These are phyloP conservation scores for Gobio occitaniae DNA, from an alignment of 2,797 vertebrate species.

Conservation along the genomic window DNA sequence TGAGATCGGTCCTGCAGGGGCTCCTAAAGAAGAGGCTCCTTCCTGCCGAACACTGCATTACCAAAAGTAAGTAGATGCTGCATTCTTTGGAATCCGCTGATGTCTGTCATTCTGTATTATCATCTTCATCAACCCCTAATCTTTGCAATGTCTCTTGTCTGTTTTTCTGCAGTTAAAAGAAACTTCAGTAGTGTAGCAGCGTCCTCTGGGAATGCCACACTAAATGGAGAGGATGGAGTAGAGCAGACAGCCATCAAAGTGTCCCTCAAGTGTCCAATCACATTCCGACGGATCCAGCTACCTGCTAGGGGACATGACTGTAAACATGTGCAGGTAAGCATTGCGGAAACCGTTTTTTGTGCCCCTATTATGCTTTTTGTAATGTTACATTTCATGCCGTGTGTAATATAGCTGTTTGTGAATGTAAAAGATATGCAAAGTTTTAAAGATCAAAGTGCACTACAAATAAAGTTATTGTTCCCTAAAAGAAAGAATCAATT, in stretches of 20 bases:
- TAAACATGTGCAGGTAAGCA: conserved; percentile 94
- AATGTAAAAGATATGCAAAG: too few species aligned
- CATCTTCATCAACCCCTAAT: conserved; percentile 36
- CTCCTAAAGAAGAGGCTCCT: conserved; percentile 97
- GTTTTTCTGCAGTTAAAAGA: conserved; percentile 86
- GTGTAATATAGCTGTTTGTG: too few species aligned
- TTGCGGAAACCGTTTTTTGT: neutral
- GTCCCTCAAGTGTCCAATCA: conserved; percentile 97
- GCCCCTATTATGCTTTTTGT: too few species aligned
- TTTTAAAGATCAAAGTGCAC: too few species aligned
- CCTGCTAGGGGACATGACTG: conserved; percentile 96
- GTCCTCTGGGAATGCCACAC: conserved; percentile 90
- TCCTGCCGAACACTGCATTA: conserved; percentile 97
- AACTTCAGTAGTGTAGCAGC: conserved; percentile 98
- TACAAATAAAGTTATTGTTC: too few species aligned
- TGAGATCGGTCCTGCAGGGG: conserved; percentile 95
- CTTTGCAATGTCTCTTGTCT: conserved; percentile 11
- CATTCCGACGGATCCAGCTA: conserved; percentile 96
- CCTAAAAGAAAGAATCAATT: too few species aligned
- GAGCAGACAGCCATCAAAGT: conserved; percentile 99
- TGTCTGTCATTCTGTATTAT: conserved; percentile 44
- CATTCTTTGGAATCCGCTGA: neutral
- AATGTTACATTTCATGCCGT: too few species aligned
- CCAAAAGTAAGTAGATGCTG: conserved; percentile 84
- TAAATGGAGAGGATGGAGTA: conserved; percentile 95